Conservation (phyloP, 35 echinoderm and acorn worm genomes). For the Strongylocentrotus purpuratus region DNA sequence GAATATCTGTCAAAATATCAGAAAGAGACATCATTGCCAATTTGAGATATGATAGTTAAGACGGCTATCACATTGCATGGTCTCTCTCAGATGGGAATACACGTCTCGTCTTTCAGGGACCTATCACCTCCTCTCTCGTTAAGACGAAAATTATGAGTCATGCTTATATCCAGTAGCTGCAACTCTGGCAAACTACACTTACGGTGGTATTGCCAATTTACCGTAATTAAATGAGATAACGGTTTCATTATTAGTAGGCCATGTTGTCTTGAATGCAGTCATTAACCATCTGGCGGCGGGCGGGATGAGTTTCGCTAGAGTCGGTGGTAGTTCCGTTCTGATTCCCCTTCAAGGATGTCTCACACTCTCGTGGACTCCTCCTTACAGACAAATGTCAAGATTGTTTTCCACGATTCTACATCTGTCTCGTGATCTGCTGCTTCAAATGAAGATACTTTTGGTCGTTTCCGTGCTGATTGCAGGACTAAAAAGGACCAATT, state of each 20-base stretch:
- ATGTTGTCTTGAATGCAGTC: background rate
- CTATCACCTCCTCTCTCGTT: background rate
- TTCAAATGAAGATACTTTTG: background rate
- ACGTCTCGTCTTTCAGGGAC: background rate
- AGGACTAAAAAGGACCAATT: background rate
- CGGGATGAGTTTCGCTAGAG: background rate
- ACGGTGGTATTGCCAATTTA: background rate
- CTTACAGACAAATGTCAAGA: background rate
- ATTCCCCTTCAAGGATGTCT: background rate
- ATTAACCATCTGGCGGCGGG: background rate
- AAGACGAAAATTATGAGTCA: background rate
- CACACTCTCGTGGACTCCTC: background rate
- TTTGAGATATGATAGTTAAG: background rate
- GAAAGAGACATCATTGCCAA: background rate
- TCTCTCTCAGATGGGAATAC: background rate
- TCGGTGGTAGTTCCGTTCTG: background rate
- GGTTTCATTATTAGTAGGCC: conserved; percentile 16
- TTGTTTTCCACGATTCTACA: background rate
- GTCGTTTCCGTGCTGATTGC: background rate
- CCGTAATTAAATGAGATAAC: conserved; percentile 3
- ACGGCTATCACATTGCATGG: background rate
- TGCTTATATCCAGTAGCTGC: conserved; percentile 1
- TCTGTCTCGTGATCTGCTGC: background rate
- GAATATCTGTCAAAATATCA: conserved; percentile 12
- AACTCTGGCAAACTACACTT: background rate